Base-by-base conservation (phyloP, 2,797 vertebrate genomes). In the Microctenopoma lineatum region DNA sequence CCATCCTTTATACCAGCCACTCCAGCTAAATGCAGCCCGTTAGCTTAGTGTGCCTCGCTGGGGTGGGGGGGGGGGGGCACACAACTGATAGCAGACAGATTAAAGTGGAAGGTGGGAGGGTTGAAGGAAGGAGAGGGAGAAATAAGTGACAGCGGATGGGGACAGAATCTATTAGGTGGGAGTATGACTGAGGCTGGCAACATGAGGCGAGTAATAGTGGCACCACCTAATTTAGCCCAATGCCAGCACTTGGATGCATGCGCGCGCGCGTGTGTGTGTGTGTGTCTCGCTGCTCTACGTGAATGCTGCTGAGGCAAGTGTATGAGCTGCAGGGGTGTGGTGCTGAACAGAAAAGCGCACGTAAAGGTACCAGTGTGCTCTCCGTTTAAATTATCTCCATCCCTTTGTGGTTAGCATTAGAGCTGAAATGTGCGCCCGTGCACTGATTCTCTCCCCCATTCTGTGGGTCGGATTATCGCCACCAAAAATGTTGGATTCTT, bases 321-420 rank as follows among this genome's bases (percentile, higher is more conserved):
- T 55, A 70, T 41, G 41, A 63, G 79, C 80, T 75, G 78, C 80
- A 80, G 73, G 87, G 85, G 87, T 76, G 85, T 90, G 84, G 84
- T 77, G 66, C 59, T 70, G 21, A 58, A 42, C 46, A 27, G 63
- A 27, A 55, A 61, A 48, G 18, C 56, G 52, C 48, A 52, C 5
- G 32, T 11, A 13, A 75, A 48, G 59, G 63, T 69, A 32, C 64
- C 36, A 34, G 4, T 48, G n/a, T 59, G 44, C 42, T 48, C 13
- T 59, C 13, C 27, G 16, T 4, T 18, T 42, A 50, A 46, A 51
- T 41, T 7, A 7, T 1, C 42, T 7, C 8, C 1, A 7, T 39
- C 13, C 21, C 44, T 34, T 14, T 25, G 4, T 3, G 2, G 10
- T 26, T 25, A 41, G 9, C 8, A 38, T 10, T 5, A 21, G 27